Evolutionary conservation across 2,113 vertebrate genomes (phyloP).

Genomic region (Myotis lucifugus): DNA sequence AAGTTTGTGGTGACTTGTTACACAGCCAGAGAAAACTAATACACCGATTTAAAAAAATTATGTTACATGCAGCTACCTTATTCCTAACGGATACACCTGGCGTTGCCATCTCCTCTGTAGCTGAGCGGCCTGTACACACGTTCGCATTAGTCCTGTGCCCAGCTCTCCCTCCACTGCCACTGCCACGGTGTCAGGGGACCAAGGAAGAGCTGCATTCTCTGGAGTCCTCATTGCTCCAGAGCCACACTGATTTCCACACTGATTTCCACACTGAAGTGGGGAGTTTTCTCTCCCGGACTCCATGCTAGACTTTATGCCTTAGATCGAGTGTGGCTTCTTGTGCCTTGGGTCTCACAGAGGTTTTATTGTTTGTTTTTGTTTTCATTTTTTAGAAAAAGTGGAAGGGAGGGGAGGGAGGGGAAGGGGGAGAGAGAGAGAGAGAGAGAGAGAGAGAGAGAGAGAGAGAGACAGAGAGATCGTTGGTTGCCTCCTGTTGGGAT

Average conservation of each 20-base stretch:
- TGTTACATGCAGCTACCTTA: background rate
- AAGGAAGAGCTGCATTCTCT: background rate
- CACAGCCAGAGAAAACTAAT: background rate
- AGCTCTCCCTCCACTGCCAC: background rate
- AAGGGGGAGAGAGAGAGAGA: no score
- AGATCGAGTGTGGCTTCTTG: no score
- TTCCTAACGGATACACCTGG: background rate
- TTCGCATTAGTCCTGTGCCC: background rate
- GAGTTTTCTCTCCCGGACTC: background rate
- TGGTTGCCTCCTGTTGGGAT: no score
- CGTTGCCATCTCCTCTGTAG: background rate
- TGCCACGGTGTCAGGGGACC: background rate
- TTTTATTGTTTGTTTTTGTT: no score
- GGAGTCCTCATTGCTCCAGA: background rate
- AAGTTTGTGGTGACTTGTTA: background rate
- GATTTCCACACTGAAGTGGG: no score
- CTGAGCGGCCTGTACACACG: background rate
- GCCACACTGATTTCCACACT: no score
- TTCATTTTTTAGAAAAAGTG: no score
- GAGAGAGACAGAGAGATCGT: no score
- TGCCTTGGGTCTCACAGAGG: no score
- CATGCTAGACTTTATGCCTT: background rate
- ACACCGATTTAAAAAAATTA: background rate
- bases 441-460: no score
- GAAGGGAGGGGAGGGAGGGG: no score